Percentiles rank a stretch among this genome's conserved stretches.
Conservation (phyloP, 1,140 invertebrate genomes). For the Hermatobates lingyangjiaoensis region DNA sequence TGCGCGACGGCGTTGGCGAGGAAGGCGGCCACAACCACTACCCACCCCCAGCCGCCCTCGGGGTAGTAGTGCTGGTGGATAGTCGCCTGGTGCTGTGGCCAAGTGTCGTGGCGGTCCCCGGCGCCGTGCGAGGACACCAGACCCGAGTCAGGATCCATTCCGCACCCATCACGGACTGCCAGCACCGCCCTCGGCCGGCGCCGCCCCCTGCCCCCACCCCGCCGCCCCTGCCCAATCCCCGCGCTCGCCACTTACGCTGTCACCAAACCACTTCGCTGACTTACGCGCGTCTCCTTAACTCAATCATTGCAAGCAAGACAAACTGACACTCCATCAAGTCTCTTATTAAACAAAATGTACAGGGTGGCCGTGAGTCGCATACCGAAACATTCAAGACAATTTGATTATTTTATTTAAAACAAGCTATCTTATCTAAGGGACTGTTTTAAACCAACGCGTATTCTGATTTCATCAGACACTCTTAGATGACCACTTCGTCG, state of each 20-base stretch:
- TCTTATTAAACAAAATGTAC: too few species aligned
- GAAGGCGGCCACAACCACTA: slow-evolving; percentile 37
- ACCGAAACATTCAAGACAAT: too few species aligned
- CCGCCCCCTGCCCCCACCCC: neutral
- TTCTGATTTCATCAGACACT: too few species aligned
- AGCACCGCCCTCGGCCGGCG: neutral
- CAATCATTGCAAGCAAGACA: too few species aligned
- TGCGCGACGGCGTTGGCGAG: slow-evolving; percentile 38
- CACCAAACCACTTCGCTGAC: too few species aligned
- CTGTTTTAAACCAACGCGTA: too few species aligned
- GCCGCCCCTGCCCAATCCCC: neutral
- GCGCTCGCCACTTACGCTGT: neutral
- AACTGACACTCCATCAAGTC: too few species aligned
- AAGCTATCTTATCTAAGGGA: too few species aligned
- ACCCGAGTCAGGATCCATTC: slow-evolving; percentile 8
- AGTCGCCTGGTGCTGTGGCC: slow-evolving; percentile 20
- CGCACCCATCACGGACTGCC: slow-evolving; percentile 3
- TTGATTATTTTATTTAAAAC: too few species aligned
- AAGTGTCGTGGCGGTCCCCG: neutral
- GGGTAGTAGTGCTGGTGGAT: slow-evolving; percentile 51
- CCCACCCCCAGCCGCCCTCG: slow-evolving; percentile 56
- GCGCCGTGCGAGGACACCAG: slow-evolving; percentile 5
- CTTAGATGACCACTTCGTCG: too few species aligned
- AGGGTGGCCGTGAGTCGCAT: too few species aligned
- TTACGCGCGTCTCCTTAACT: too few species aligned